A percentile compares a stretch with the other conserved stretches of the same genome.
These are phyloP conservation scores for Onychomys torridus DNA, from an alignment of 2,797 vertebrate genomes.

Conservation along the genomic window DNA sequence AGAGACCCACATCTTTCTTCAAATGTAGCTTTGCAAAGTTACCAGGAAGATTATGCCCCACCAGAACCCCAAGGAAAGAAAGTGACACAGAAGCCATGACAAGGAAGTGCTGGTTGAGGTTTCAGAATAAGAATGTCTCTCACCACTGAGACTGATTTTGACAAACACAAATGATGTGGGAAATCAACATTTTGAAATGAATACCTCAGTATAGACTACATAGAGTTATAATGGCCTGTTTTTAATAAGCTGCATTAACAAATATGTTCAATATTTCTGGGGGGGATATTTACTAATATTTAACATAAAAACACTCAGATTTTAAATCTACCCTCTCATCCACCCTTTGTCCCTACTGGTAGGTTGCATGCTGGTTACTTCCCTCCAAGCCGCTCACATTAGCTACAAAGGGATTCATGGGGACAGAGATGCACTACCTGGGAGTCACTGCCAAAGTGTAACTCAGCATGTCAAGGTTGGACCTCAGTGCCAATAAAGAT, in stretches of 20 bases:
- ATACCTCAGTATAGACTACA: background rate
- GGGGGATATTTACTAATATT: background rate
- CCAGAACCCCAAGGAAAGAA: constrained; percentile 30
- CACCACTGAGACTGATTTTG: background rate
- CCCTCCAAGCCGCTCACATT: constrained; percentile 39
- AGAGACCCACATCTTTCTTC: background rate
- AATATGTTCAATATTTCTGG: constrained; percentile 4
- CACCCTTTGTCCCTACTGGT: background rate
- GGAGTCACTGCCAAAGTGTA: constrained; percentile 76
- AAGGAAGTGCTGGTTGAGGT: background rate
- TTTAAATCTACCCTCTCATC: background rate
- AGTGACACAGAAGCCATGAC: background rate
- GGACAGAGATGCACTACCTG: constrained; percentile 42
- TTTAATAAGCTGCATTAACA: background rate
- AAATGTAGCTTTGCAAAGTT: background rate
- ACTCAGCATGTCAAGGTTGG: constrained; percentile 87
- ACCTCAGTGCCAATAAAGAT: constrained; percentile 86
- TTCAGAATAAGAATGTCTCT: constrained; percentile 11
- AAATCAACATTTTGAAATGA: background rate
- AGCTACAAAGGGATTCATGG: constrained; percentile 67
- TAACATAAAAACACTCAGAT: background rate
- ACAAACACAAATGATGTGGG: background rate
- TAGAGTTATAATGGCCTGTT: background rate
- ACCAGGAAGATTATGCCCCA: background rate
- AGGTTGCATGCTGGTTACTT: background rate